A percentile compares a stretch with the other conserved stretches of the same genome.
These are phyloP conservation scores for Macrocentrus cingulum DNA, from an alignment of 1,140 invertebrate genomes.

Conservation along the genomic window DNA sequence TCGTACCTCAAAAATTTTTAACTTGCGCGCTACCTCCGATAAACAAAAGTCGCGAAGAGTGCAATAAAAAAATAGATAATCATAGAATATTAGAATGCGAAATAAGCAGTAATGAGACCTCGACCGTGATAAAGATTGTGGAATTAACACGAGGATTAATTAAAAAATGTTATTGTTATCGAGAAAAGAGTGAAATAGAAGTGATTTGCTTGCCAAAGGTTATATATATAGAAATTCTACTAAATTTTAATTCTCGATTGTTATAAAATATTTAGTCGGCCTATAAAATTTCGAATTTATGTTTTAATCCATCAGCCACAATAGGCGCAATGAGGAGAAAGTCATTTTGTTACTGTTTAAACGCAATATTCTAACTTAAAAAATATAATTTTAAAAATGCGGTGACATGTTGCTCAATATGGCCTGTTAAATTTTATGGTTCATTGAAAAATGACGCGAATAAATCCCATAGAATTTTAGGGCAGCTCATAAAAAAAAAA, in stretches of 20 bases:
- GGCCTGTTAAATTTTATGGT: not conserved
- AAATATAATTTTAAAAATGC: not conserved
- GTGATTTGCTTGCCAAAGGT: not conserved
- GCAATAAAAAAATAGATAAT: not conserved
- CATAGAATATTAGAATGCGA: too few species aligned
- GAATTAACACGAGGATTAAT: too few species aligned
- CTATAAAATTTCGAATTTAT: too few species aligned
- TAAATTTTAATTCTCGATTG: too few species aligned
- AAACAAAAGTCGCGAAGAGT: not conserved
- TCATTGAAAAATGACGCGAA: not conserved
- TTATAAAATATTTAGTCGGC: too few species aligned
- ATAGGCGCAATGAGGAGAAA: too few species aligned
- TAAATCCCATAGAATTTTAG: not conserved
- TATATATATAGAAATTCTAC: not conserved
- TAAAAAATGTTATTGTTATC: not conserved
- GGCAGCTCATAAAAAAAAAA: not conserved
- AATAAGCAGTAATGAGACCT: too few species aligned
- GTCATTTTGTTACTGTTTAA: too few species aligned
- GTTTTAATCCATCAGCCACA: too few species aligned
- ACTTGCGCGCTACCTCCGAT: not conserved
- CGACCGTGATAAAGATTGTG: too few species aligned
- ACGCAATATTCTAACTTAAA: too few species aligned
- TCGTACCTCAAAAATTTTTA: conserved; percentile 3
- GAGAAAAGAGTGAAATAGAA: conserved; percentile 6
- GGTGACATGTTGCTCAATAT: not conserved